phyloP scores from a whole-genome alignment of 2,797 vertebrate species.

The Urosaurus nigricauda region DNA sequence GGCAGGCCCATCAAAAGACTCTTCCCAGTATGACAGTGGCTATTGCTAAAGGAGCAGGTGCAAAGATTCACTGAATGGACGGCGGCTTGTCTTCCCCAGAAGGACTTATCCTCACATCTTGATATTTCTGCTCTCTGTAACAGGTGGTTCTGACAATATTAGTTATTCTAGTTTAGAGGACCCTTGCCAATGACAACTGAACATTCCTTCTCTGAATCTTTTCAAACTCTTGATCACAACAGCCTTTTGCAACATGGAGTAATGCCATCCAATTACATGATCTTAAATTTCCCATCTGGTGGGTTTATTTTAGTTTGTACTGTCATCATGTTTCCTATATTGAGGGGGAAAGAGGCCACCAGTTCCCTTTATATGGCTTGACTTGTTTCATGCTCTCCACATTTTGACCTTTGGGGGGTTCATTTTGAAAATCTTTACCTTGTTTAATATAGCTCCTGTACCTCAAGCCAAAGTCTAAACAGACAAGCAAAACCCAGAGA shows the following conservation, averaged over 20 bases:
- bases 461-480: conserved; percentile 15
- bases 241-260: not conserved
- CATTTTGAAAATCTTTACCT: not conserved
- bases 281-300: not conserved
- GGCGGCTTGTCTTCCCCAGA: not conserved
- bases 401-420: not conserved
- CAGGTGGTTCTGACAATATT: not conserved
- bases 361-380: not conserved
- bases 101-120: not conserved
- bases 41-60: not conserved
- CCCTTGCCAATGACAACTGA: not conserved
- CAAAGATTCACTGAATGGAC: not conserved
- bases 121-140: not conserved
- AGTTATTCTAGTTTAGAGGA: not conserved
- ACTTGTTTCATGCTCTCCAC: not conserved
- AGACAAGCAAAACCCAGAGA: not conserved
- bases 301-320: not conserved
- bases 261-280: not conserved
- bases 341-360: not conserved
- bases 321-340: not conserved
- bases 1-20: not conserved
- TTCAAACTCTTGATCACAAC: not conserved
- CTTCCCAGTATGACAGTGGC: no score
- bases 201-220: not conserved
- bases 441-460: not conserved